Evolutionary conservation across 2,797 vertebrate species (phyloP).

Genomic region (Xenops minutus): DNA sequence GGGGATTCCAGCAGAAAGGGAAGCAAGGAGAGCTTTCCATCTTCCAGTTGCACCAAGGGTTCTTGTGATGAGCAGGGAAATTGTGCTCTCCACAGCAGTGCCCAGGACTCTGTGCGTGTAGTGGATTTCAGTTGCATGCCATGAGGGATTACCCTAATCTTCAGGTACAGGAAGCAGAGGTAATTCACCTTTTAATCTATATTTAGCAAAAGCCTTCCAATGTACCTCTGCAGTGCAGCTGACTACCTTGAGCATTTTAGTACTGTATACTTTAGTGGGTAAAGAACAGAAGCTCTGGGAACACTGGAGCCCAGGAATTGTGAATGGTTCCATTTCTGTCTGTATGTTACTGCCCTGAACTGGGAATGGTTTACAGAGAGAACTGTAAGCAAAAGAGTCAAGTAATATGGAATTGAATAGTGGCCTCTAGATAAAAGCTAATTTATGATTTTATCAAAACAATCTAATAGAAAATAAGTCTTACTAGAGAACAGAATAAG

Average conservation of each 20-base stretch:
- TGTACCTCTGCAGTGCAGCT: not conserved
- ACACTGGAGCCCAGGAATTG: not conserved
- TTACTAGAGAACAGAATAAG: not conserved
- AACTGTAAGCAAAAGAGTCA: not conserved
- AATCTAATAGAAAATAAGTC: not conserved
- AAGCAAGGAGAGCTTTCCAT: not conserved
- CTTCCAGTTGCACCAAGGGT: not conserved
- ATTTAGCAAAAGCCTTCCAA: slow-evolving; percentile 7
- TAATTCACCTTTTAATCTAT: slow-evolving; percentile 51
- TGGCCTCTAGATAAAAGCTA: not conserved
- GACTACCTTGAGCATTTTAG: not conserved
- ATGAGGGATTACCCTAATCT: slow-evolving; percentile 24
- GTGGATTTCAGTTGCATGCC: not conserved
- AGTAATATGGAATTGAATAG: not conserved
- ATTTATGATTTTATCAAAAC: not conserved
- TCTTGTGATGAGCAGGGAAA: not conserved
- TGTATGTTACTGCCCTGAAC: not conserved
- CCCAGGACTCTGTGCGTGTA: not conserved
- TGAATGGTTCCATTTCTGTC: not conserved
- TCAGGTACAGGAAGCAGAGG: not conserved
- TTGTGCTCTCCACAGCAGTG: not conserved
- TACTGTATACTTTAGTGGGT: not conserved
- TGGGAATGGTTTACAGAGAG: not conserved
- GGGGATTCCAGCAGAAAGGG: not conserved
- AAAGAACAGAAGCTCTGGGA: not conserved